phyloP scores from a whole-genome alignment of 2,888 invertebrate species.

The Agriotes lineatus region DNA sequence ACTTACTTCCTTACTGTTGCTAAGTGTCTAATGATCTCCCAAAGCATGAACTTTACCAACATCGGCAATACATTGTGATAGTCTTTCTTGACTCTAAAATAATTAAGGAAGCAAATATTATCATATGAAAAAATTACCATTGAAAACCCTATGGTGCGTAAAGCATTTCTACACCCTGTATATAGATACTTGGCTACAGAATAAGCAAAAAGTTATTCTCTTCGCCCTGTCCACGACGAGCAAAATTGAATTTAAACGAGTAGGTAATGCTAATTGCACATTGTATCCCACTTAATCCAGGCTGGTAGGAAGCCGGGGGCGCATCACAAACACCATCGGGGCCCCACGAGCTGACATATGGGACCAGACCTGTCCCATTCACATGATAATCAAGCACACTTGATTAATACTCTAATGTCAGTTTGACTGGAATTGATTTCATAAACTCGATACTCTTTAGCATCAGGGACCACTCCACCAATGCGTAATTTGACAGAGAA shows the following conservation, averaged over 20 bases:
- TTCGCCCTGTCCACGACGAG: too few relatives aligned
- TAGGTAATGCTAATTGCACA: conserved; percentile 43
- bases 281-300: conserved; percentile 46
- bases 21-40: too few relatives aligned
- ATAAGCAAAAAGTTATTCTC: too few relatives aligned
- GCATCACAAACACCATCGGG: conserved; percentile 50
- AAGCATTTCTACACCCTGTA: too few relatives aligned
- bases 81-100: too few relatives aligned
- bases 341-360: conserved; percentile 60
- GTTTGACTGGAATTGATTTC: conserved; percentile 64
- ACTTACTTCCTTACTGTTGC: too few relatives aligned
- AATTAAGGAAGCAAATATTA: too few relatives aligned
- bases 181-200: too few relatives aligned
- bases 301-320: conserved; percentile 51
- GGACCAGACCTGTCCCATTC: conserved; percentile 58
- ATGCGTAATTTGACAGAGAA: conserved; percentile 28
- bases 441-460: conserved; percentile 56
- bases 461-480: conserved; percentile 49
- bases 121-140: too few relatives aligned
- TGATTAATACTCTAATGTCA: conserved; percentile 64
- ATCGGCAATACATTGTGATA: too few relatives aligned
- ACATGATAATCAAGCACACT: conserved; percentile 62
- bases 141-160: too few relatives aligned
- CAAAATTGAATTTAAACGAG: conserved; percentile 18
- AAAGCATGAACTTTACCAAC: too few relatives aligned